Evolutionary conservation across 2,888 invertebrate species (phyloP), one percentile per base, ranked within the genome.

Genomic region (Chloromyia formosa): DNA sequence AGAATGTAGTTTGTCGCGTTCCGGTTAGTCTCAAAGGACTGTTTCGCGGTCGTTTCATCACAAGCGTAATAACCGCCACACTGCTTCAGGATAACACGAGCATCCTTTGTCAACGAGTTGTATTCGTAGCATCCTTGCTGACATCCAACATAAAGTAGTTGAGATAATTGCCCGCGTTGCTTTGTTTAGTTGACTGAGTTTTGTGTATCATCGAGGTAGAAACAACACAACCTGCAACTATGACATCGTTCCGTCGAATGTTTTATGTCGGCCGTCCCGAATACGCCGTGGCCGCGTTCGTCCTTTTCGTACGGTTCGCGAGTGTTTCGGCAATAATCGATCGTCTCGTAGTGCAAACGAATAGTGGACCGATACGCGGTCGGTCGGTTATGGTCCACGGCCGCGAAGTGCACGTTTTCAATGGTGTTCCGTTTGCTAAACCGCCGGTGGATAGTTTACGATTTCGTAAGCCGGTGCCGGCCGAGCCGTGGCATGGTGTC

Each of bases 351-450:
- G 94, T 95, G 62, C 92, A 93, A 84, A 95, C 95, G 23, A 92
- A 91, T 78, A 93, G 91, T 80, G 95, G 95, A 0, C 88, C 92
- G 76, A 90, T 95, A 74, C 91, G 93, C 78, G 95, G 95, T 22
- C 90, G 91, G 80, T 90, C 93, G 18, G 92, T 92, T 82, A 91
- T 92, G 77, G 92, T 95, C 79, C 88, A 95, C 85, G 92, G 94
- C 71, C 90, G 94, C 73, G 92, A 96, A 84, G 93, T 96, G 40
- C 94, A 95, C 83, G 92, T 93, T 72, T 96, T 94, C 82, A 92
- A 92, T 71, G 96, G 96, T 2, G 93, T 96, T 77, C 96, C 96
- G 16, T 96, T 94, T 83, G 96, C 96, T 7, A 94, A 95, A 83
- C 93, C 96, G 1, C 96, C 96, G 1, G 85, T 96, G 60, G 95